Evolutionary conservation across 2,113 vertebrate genomes (phyloP), one percentile per base, ranked within the genome.

Genomic region (Scytalopus superciliaris): DNA sequence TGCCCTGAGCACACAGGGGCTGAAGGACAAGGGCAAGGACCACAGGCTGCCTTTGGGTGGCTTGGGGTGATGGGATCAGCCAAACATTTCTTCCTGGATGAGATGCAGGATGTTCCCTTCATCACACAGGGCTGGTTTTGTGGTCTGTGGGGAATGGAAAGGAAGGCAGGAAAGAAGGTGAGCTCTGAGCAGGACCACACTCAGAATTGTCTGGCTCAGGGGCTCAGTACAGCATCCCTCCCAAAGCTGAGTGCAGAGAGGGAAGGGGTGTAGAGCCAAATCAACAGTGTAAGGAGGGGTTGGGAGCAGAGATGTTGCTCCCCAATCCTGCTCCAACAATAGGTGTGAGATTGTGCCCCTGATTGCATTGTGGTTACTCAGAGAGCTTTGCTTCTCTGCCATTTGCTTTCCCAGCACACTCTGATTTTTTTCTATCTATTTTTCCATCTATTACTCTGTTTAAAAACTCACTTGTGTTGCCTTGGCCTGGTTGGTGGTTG

Each of bases 251-350:
- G 16, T 14, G 8, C 2, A 1, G 5, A 4, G n/a, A 35, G 22
- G 11, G 39, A n/a, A 39, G n/a, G n/a, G 19, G 5, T 1, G 4
- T 2, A 37, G 74, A 37, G 45, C 57, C 1, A 15, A 18, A 19
- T 23, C 30, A 27, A 1, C 11, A 13, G 7, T 0, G 3, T 18
- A 4, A 15, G 64, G 62, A 39, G 53, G 50, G 15, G 3, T 0
- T 47, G 50, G 56, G 63, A 10, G 52, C 69, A 56, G 56, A 23
- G 66, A 7, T 53, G n/a, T 14, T 50, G 39, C 80, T 44, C 33
- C 19, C 52, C 62, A 30, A 3, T 60, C 63, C 27, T n/a, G 39
- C 75, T 66, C 30, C 63, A 77, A 57, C 56, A 75, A 7, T 50
- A 77, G 56, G 49, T 64, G 72, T 33, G 83, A 44, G 78, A 6